phyloP scores from a whole-genome alignment of 2,888 invertebrate genomes.

The Gibbula magus region DNA sequence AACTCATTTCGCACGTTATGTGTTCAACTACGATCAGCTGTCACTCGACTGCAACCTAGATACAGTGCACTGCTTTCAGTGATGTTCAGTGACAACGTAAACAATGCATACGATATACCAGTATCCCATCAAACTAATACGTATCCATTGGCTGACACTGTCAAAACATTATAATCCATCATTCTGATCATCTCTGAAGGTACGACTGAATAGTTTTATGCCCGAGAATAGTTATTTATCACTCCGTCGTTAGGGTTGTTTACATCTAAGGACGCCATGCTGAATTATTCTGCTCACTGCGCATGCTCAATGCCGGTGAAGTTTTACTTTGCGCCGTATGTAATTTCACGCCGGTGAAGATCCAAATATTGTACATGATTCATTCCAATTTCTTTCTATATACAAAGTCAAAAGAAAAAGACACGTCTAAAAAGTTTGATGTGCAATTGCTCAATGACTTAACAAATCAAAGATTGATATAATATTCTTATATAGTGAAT shows the following conservation, averaged over 20 bases:
- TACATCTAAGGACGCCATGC: slow-evolving; percentile 34
- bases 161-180: not conserved
- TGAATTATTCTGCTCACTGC: not conserved
- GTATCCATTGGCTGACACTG: not conserved
- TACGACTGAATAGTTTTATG: not conserved
- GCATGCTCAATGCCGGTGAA: not conserved
- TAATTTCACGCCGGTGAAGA: too few species aligned
- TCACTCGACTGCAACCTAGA: not conserved
- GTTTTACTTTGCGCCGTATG: too few species aligned
- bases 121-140: not conserved
- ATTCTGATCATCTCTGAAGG: not conserved
- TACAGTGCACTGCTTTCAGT: too few species aligned
- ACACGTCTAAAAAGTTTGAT: too few species aligned
- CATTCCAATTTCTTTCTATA: too few species aligned
- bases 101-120: too few species aligned
- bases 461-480: too few species aligned
- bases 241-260: slow-evolving; percentile 31
- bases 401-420: too few species aligned
- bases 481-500: too few species aligned
- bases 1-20: slow-evolving; percentile 53
- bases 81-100: too few species aligned
- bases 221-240: not conserved
- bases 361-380: too few species aligned
- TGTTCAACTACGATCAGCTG: not conserved
- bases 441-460: too few species aligned